These are phyloP conservation scores for Anoplophora glabripennis DNA, from an alignment of 1,140 invertebrate genomes.

Conservation along the genomic window DNA sequence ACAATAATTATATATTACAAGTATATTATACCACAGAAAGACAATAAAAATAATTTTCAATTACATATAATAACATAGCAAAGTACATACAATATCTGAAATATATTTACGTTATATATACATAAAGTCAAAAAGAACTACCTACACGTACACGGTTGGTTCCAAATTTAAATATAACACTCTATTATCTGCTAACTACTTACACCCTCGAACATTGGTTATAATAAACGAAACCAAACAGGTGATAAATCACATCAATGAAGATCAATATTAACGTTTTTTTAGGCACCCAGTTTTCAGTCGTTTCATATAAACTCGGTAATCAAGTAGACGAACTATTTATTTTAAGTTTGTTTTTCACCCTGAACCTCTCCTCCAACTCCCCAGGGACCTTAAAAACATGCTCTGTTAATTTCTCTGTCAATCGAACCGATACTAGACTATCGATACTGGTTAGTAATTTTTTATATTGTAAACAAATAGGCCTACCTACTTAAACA, in stretches of 20 bases:
- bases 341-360: constrained; percentile 27
- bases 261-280: constrained; percentile 20
- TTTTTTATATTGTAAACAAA: constrained; percentile 5
- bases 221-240: constrained; percentile 15
- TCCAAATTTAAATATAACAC: neutral
- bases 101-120: neutral
- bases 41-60: neutral
- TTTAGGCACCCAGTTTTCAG: constrained; percentile 36
- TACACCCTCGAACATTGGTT: constrained; percentile 5
- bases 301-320: constrained; percentile 17
- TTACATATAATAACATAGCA: neutral
- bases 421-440: neutral
- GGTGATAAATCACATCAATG: constrained; percentile 17
- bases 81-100: no score
- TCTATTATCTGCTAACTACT: neutral
- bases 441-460: neutral
- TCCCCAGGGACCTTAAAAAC: constrained; percentile 45
- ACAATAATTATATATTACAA: constrained; percentile 6
- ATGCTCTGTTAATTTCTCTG: neutral
- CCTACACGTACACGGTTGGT: neutral
- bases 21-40: constrained; percentile 5
- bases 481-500: constrained; percentile 5
- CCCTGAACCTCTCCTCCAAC: constrained; percentile 41
- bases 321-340: constrained; percentile 23
- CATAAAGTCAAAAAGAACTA: constrained; percentile 1